Evolutionary conservation across 2,888 invertebrate species (phyloP), one percentile per base, ranked within the genome.

Genomic region (Ochropacha duplaris): DNA sequence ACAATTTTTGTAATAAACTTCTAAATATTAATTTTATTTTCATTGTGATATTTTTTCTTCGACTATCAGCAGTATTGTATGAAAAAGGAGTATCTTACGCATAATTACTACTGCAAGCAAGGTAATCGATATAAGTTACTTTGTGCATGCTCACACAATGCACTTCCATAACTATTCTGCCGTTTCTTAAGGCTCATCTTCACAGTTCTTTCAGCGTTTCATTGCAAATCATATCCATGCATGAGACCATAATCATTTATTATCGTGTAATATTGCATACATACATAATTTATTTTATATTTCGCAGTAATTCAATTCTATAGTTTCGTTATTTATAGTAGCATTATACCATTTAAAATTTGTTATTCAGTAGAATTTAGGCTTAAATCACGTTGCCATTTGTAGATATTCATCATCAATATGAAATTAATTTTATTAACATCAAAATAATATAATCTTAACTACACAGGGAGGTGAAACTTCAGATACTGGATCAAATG

Each of bases 401-500:
- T 2, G 19, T 44, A 6, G 9, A 44, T 6, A 31, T 31, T 28
- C 1, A 31, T 2, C 44, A 19, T 44, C n/a, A n/a, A n/a, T 9
- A 19, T 12, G 4, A 5, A 28, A 28, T 8, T 28, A 39, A 14
- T 36, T 36, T 36, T 36, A n/a, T n/a, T 44, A 19, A 19, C 44
- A 44, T 6, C n/a, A 39, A 39, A 39, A 8, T 44, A 44, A 19
- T 0, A 9, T 19, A 1, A 16, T 9, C 9, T 9, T 50, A 50
- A 14, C 22, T 39, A 77, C 73, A 55, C 76, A 90, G 90, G 87
- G 82, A 49, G 89, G 89, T 22, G 81, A 82, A 64, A 65, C 83
- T 4, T 74, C 73, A 8, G 68, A 59, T 26, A 75, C 71, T 54
- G 88, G 84, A 57, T 75, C 84, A 50, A 71, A 81, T 52, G 86